These are phyloP conservation scores for Spea multiplicata DNA, from an alignment of 2,113 vertebrate species.

Conservation along the genomic window DNA sequence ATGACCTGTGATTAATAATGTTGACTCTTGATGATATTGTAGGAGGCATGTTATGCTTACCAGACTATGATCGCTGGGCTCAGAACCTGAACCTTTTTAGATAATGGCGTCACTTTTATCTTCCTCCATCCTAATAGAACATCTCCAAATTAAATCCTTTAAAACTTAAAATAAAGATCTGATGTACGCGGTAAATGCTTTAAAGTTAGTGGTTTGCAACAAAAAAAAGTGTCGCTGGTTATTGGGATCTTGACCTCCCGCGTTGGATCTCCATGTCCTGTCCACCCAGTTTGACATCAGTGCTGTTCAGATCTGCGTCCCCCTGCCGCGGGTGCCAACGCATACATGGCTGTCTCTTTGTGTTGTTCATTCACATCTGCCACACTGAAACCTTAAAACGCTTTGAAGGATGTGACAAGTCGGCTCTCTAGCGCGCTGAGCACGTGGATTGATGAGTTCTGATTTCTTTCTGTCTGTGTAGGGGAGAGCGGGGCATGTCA, in stretches of 20 bases:
- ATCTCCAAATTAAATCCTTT: no score
- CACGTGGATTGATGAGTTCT: constrained; percentile 59
- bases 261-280: constrained; percentile 21
- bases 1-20: no score
- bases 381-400: constrained; percentile 52
- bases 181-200: no score
- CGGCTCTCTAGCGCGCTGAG: constrained; percentile 58
- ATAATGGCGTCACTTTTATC: no score
- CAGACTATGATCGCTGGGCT: no score
- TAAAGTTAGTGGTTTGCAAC: neutral
- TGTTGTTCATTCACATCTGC: constrained; percentile 53
- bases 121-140: no score
- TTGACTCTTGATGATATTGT: no score
- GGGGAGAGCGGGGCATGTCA: constrained; percentile 57
- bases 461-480: constrained; percentile 53
- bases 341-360: constrained; percentile 59
- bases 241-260: neutral
- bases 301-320: constrained; percentile 52
- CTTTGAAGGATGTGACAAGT: constrained; percentile 60
- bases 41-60: no score
- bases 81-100: no score
- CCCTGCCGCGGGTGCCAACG: constrained; percentile 54
- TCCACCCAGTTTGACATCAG: constrained; percentile 51
- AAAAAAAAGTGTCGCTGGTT: neutral
- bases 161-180: no score